Evolutionary conservation across 1,140 invertebrate genomes (phyloP).

Genomic region (Coelopa frigida): DNA sequence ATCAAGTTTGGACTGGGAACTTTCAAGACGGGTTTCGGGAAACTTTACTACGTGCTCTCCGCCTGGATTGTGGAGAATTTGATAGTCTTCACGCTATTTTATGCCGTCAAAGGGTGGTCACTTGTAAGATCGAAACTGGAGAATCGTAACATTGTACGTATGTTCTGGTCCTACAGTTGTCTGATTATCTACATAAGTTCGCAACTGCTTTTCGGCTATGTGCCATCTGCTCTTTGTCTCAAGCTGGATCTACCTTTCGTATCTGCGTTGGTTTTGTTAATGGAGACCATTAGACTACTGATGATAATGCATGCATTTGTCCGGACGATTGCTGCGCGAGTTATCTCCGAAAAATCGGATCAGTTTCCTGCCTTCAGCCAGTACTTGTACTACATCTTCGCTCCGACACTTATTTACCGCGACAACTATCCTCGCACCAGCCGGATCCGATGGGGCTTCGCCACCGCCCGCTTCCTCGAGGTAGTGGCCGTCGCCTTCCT

Average conservation of each 20-base stretch:
- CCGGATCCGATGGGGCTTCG: conserved; percentile 65
- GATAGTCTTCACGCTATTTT: conserved; percentile 47
- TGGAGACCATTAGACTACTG: conserved; percentile 63
- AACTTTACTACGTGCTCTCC: conserved; percentile 44
- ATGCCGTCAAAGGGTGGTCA: conserved; percentile 45
- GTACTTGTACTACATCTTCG: conserved; percentile 81
- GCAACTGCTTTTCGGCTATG: conserved; percentile 46
- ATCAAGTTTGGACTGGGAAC: conserved; percentile 48
- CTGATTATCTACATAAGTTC: conserved; percentile 44
- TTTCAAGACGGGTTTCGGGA: conserved; percentile 46
- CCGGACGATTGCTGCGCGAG: conserved; percentile 55
- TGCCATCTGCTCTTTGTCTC: conserved; percentile 50
- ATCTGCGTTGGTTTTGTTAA: conserved; percentile 51
- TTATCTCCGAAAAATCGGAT: conserved; percentile 45
- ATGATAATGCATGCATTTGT: conserved; percentile 86
- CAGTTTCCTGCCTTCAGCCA: conserved; percentile 63
- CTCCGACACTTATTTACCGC: conserved; percentile 78
- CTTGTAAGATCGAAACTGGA: conserved; percentile 26
- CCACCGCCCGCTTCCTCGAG: conserved; percentile 63
- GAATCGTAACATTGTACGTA: too few species aligned
- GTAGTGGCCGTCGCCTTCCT: conserved; percentile 70
- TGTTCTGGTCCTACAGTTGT: conserved; percentile 48
- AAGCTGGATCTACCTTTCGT: conserved; percentile 53
- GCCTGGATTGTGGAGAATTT: conserved; percentile 47
- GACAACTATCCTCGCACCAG: conserved; percentile 77